Evolutionary conservation across 2,888 invertebrate species (phyloP), one percentile per base, ranked within the genome.

Genomic region (Empis stercorea): DNA sequence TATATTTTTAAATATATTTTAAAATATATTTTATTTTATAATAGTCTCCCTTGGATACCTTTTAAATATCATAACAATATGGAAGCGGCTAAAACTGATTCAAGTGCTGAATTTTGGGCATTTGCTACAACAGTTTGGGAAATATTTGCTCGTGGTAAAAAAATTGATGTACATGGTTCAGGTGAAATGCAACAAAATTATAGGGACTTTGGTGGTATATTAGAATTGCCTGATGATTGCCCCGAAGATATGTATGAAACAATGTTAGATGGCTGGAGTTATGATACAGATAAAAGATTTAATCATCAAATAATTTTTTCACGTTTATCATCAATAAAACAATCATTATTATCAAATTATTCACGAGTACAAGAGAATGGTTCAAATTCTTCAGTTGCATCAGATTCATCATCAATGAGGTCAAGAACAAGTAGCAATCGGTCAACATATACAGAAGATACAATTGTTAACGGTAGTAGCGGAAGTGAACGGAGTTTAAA

Each of bases 91-190:
- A 79, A 78, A 61, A 71, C 73, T 10, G 83, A 81, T 16, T 74
- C 77, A 0, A 74, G 79, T 45, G 84, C 87, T 11, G 94, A 94
- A 61, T 80, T 92, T 17, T 95, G 91, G 88, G 89, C 94, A 6
- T 84, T 87, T 61, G 89, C 87, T 0, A 94, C 93, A 4, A 92
- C 92, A 0, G 65, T 93, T 15, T 94, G 92, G 88, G 88, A 94
- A 68, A 84, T 94, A 56, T 94, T 93, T 70, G 82, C 84, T 0
- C 81, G 78, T 56, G 93, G 92, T 1, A 73, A 71, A 16, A 72
- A 73, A 0, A 61, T 70, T 0, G 68, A 71, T 14, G 71, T 59
- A 46, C 41, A 54, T 9, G 51, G 53, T 15, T 45, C 48, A 0
- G 61, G 63, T 30, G 50, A 55, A 10, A 51, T 62, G 6, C 43